A percentile compares a stretch with the other conserved stretches of the same genome.
phyloP scores from a whole-genome alignment of 2,888 invertebrate species.

The Ophioninae sp. region DNA sequence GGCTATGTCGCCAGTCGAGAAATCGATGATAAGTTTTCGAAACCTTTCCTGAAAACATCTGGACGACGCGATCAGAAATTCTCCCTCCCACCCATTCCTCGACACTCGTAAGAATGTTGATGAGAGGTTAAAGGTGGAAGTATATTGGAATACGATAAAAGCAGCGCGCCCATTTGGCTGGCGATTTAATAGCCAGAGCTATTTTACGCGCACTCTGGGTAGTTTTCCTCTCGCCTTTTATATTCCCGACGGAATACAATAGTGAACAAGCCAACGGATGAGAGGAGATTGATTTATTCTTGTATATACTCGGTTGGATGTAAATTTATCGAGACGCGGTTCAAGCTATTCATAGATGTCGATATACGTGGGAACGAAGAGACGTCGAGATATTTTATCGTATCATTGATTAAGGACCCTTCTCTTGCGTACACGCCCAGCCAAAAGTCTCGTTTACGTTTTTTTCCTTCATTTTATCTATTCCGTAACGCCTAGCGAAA shows the following conservation, averaged over 20 bases:
- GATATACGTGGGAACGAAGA: conserved; percentile 36
- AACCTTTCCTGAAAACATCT: background rate
- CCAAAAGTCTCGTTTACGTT: background rate
- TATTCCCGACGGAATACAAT: background rate
- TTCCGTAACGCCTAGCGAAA: too few species aligned
- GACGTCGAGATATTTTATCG: conserved; percentile 12
- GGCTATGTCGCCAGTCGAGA: background rate
- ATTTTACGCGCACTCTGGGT: background rate
- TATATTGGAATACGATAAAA: background rate
- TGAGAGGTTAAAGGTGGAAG: background rate
- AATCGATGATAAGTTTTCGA: background rate
- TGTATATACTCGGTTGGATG: conserved; percentile 20
- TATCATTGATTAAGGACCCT: conserved; percentile 26
- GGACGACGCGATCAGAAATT: background rate
- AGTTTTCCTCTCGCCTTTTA: background rate
- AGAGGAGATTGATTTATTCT: conserved; percentile 41
- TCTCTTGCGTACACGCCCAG: background rate
- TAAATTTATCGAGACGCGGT: conserved; percentile 34
- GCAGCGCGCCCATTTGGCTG: background rate
- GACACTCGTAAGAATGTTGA: background rate
- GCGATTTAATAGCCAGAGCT: background rate
- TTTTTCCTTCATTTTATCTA: too few species aligned
- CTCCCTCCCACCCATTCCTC: background rate
- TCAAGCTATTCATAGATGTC: conserved; percentile 39
- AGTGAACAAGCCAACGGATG: background rate